Evolutionary conservation across 2,888 invertebrate species (phyloP).

Genomic region (Chouioia cunea): DNA sequence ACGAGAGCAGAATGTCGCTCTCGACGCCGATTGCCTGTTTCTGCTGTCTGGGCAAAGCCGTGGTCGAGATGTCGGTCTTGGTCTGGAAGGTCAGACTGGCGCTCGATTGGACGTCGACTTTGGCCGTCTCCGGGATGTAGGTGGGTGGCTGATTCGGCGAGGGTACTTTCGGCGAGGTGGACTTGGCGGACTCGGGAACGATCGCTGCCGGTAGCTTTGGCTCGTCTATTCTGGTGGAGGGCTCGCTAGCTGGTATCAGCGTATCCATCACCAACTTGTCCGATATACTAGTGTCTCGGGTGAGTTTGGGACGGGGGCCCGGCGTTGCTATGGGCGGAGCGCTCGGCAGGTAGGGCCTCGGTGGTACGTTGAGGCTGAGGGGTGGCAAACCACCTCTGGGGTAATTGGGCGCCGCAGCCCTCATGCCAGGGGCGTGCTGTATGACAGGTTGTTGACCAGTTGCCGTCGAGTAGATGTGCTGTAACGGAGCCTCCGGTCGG

Average conservation of each 20-base stretch:
- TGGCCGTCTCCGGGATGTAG: constrained; percentile 66
- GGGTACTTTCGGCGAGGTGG: constrained; percentile 66
- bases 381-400: constrained; percentile 65
- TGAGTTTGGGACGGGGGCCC: constrained; percentile 57
- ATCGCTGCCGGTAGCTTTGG: constrained; percentile 64
- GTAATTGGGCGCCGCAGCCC: constrained; percentile 62
- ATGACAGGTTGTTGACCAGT: constrained; percentile 65
- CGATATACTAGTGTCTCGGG: constrained; percentile 53
- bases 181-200: constrained; percentile 63
- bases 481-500: constrained; percentile 57
- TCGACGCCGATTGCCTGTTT: too few species aligned
- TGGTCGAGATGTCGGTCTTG: constrained; percentile 19
- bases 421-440: constrained; percentile 66
- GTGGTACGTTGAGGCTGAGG: constrained; percentile 63
- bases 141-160: constrained; percentile 67
- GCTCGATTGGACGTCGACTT: constrained; percentile 61
- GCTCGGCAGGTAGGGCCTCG: constrained; percentile 63
- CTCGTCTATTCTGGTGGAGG: constrained; percentile 60
- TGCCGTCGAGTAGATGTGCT: constrained; percentile 65
- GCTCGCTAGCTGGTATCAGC: constrained; percentile 59
- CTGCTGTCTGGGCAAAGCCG: too few species aligned
- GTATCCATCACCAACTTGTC: constrained; percentile 65
- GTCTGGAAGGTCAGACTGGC: constrained; percentile 53
- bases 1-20: too few species aligned
- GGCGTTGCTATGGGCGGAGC: constrained; percentile 55